phyloP scores from a whole-genome alignment of 2,888 invertebrate genomes.

The Lacanobia oleracea region DNA sequence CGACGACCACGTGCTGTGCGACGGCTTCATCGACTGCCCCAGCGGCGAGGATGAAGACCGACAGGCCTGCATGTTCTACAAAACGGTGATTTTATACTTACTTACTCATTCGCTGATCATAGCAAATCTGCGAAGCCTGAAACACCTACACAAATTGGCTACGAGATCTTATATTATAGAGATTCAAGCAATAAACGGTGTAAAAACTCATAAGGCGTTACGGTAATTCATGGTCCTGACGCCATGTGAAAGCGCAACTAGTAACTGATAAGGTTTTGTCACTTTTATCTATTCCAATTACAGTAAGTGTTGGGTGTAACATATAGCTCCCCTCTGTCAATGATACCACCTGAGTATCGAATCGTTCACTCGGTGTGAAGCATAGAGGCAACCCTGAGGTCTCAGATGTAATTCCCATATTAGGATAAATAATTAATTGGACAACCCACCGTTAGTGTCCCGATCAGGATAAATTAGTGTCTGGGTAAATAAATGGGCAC shows the following conservation, averaged over 20 bases:
- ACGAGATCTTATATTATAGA: background rate
- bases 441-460: conserved; percentile 26
- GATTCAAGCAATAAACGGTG: background rate
- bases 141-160: background rate
- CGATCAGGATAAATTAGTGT: conserved; percentile 43
- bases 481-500: conserved; percentile 37
- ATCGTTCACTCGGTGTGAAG: background rate
- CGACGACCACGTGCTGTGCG: conserved; percentile 98
- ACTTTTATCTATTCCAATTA: background rate
- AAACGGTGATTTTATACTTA: conserved; percentile 93
- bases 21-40: conserved; percentile 98
- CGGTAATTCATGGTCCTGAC: background rate
- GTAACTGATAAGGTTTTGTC: conserved; percentile 8
- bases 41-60: conserved; percentile 98
- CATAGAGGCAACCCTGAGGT: conserved; percentile 8
- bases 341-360: conserved; percentile 1
- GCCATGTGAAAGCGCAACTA: background rate
- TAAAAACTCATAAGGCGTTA: background rate
- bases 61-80: conserved; percentile 98
- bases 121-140: background rate
- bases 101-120: background rate
- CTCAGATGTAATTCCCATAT: conserved; percentile 35
- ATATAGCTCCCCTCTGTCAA: background rate
- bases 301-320: conserved; percentile 7
- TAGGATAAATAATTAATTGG: conserved; percentile 38